These are phyloP conservation scores for Scaptomyza montana DNA, from an alignment of 1,140 invertebrate genomes.

Conservation along the genomic window DNA sequence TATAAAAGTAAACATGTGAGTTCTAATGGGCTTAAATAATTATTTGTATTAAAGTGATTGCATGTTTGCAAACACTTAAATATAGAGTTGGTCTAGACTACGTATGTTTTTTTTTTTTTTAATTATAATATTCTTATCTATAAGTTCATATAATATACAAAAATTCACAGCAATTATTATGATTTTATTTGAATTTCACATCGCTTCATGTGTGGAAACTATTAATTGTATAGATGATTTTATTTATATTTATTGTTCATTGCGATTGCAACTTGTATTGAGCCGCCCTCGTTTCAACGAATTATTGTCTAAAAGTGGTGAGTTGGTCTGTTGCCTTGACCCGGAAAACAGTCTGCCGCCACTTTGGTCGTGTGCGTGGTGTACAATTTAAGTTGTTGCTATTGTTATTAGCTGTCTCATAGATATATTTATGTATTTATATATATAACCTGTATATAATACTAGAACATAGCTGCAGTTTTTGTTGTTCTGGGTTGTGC, in stretches of 20 bases:
- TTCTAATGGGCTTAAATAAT: neutral
- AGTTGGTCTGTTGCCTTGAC: slow-evolving; percentile 32
- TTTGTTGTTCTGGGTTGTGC: neutral
- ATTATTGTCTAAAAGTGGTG: slow-evolving; percentile 18
- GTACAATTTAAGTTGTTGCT: slow-evolving; percentile 9
- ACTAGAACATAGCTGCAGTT: slow-evolving; percentile 1
- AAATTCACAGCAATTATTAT: too few relatives aligned
- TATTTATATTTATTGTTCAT: too few relatives aligned
- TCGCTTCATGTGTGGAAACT: too few relatives aligned
- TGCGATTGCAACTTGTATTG: neutral
- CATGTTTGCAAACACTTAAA: neutral
- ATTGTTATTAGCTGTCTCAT: neutral
- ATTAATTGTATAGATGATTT: neutral
- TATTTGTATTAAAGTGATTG: neutral
- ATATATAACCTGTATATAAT: slow-evolving; percentile 4
- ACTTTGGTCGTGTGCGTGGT: slow-evolving; percentile 14
- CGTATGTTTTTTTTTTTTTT: too few relatives aligned
- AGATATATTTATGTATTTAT: slow-evolving; percentile 2
- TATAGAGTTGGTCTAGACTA: neutral
- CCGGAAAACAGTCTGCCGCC: slow-evolving; percentile 9
- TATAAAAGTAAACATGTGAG: neutral
- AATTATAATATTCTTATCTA: too few relatives aligned
- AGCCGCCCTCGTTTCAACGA: slow-evolving; percentile 10
- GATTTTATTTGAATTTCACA: too few relatives aligned
- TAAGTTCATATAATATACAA: too few relatives aligned